Evolutionary conservation across 2,113 vertebrate genomes (phyloP), one percentile per base, ranked within the genome.

Genomic region (Casuarius casuarius): DNA sequence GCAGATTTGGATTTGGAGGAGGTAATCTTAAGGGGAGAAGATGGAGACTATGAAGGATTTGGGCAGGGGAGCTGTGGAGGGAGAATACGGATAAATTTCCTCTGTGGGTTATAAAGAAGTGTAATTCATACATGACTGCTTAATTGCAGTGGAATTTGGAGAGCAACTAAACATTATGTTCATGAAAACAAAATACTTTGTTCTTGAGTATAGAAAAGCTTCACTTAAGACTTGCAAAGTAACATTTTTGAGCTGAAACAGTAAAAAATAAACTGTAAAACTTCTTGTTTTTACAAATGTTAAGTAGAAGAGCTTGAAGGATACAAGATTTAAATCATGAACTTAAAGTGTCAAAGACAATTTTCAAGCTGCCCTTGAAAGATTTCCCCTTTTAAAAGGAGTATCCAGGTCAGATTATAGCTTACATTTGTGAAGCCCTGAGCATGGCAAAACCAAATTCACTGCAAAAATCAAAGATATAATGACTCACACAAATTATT

Each of bases 311-410:
- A 89, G 29, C 35, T 56, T 92, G 51, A 87, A 75, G 33, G 10
- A 22, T 23, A 74, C 33, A 61, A 88, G 48, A 79, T 20, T 25
- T 78, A 70, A 26, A 35, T 87, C 1, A 54, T 40, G 6, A 75
- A 48, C 15, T 85, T 92, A 72, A 56, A 56, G 14, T 87, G 84
- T 77, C 35, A 84, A 71, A 91, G 61, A 56, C 10, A 11, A 17
- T 87, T 84, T 93, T 84, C 59, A 88, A 90, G 42, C n/a, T 87
- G 21, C 52, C n/a, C 35, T 61, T 70, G n/a, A 86, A 94, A 84
- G 33, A 63, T 44, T 63, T 84, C 16, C 40, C 26, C 23, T 71
- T 90, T 78, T 52, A 42, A 29, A 21, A 73, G 78, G 59, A 76
- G 12, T 63, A 56, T 58, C 48, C 73, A 63, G 46, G 19, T 67